Evolutionary conservation across 2,113 vertebrate species (phyloP).

Genomic region (Petroica traversi): DNA sequence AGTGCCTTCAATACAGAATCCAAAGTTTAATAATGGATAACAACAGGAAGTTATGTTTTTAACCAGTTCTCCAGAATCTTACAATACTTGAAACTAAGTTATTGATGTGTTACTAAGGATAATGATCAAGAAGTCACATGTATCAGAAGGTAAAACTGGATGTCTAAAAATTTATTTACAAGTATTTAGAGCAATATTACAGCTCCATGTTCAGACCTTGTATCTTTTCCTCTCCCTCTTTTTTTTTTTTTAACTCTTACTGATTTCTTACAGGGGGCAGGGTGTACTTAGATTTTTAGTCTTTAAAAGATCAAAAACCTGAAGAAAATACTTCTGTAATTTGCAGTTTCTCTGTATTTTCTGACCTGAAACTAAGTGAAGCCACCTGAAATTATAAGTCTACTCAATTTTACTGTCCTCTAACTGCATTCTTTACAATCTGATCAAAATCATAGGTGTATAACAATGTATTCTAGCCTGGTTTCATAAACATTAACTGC

Average conservation of each 20-base stretch:
- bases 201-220: neutral
- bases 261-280: neutral
- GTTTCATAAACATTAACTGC: neutral
- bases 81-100: neutral
- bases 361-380: neutral
- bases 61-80: neutral
- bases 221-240: neutral
- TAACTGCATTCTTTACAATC: neutral
- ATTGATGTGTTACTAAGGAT: neutral
- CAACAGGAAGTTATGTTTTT: neutral
- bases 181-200: neutral
- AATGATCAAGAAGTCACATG: neutral
- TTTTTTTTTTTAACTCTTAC: neutral
- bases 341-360: neutral
- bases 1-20: neutral
- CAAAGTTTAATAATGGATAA: neutral
- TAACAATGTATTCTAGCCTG: neutral
- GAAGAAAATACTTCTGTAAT: neutral
- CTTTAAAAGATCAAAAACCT: neutral
- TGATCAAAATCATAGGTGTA: neutral
- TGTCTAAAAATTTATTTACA: neutral
- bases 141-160: neutral
- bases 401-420: neutral
- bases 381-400: neutral
- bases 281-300: neutral